Base-by-base conservation (phyloP, 2,797 vertebrate species). In the Odontamblyopus rebecca region DNA sequence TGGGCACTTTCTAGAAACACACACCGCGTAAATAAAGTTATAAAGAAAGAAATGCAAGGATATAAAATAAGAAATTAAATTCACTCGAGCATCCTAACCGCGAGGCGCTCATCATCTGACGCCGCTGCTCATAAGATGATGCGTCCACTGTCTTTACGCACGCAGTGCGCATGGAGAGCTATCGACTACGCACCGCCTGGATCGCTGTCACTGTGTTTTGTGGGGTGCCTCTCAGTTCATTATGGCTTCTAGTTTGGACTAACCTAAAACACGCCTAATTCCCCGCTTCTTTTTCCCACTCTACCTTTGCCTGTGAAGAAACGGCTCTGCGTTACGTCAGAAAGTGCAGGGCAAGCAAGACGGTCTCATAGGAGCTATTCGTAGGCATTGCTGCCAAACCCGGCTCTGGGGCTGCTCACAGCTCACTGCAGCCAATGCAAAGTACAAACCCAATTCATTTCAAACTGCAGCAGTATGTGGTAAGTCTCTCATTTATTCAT, bases 261-360 rank as follows among this genome's bases (percentile, higher is more conserved):
- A 80, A 70, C 84, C 27, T 53, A 32, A 86, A 84, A 74, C 78
- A 73, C 74, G 77, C 77, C 72, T 41, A 70, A 77, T 76, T 81
- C 86, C 82, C 78, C 69, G 35, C 72, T 83, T 82, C 84, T 81
- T 88, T 87, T 88, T 87, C 88, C 85, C 88, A 75, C 90, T 83
- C 48, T 35, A 67, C 65, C 65, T 88, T 90, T 92, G 89, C 83
- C 82, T 69, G 82, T 83, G 89, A 90, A 92, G 89, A 90, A 90
- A 89, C 82, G 78, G 89, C 72, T 80, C 84, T 81, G 85, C 82
- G 89, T 93, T 93, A 93, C 93, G 93, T 95, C 94, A 95, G 88
- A 93, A 93, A 91, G 85, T 93, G 93, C 93, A 91, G 85, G 85
- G 86, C 92, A 90, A 92, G 93, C 92, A 93, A 91, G 89, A 90